A percentile compares a stretch with the other conserved stretches of the same genome.
These are phyloP conservation scores for Amitus sp. DNA, from an alignment of 2,888 invertebrate species.

Conservation along the genomic window DNA sequence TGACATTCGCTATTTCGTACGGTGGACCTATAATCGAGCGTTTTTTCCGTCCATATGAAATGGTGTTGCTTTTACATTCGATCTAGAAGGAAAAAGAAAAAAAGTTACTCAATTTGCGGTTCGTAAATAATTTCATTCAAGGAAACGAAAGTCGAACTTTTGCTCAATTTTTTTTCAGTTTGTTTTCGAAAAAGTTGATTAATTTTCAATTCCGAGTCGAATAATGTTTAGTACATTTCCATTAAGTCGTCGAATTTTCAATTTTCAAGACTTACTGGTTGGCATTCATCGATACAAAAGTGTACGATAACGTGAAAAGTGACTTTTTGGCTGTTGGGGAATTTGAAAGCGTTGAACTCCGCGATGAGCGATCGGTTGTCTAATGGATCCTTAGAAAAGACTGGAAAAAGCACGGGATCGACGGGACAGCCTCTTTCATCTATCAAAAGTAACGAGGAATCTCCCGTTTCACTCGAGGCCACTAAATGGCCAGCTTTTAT, in stretches of 20 bases:
- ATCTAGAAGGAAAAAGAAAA: slow-evolving; percentile 1
- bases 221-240: no score
- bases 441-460: slow-evolving; percentile 78
- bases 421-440: slow-evolving; percentile 85
- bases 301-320: slow-evolving; percentile 84
- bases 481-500: slow-evolving; percentile 82
- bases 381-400: slow-evolving; percentile 62
- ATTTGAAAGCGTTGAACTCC: slow-evolving; percentile 86
- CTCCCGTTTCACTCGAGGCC: slow-evolving; percentile 80
- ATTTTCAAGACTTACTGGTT: slow-evolving; percentile 71
- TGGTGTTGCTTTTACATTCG: neutral
- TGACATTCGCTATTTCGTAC: slow-evolving; percentile 24
- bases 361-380: slow-evolving; percentile 67
- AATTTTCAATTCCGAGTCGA: no score
- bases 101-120: no score
- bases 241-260: no score
- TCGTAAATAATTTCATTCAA: no score
- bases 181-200: no score
- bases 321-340: slow-evolving; percentile 84
- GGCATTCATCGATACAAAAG: slow-evolving; percentile 80
- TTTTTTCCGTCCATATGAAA: slow-evolving; percentile 50
- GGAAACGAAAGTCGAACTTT: no score
- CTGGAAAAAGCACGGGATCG: slow-evolving; percentile 73
- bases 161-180: no score
- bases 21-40: slow-evolving; percentile 24